Evolutionary conservation across 1,140 invertebrate genomes (phyloP), one percentile per base, ranked within the genome.

Genomic region (Triops cancriformis): DNA sequence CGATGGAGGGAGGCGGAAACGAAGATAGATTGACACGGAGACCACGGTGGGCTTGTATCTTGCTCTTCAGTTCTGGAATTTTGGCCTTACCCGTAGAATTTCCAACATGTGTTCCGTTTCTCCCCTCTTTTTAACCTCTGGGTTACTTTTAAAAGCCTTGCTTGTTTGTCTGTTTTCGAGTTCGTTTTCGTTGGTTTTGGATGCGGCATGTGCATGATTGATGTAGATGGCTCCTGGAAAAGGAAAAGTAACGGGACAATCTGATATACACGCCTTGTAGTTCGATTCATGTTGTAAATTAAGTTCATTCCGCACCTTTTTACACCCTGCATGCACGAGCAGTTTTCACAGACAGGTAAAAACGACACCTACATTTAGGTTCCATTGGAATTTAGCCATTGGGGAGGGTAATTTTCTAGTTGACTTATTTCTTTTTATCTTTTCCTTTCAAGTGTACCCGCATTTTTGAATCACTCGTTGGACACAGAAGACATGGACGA

Each of bases 401-500:
- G 10, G 51, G n/a, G n/a, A n/a, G n/a, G 18, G 6, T 64, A 23
- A 23, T 64, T 1, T 64, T 64, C n/a, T n/a, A n/a, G n/a, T n/a
- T 64, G 10, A 64, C 51, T 7, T 64, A 64, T 23, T 64, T 64
- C 5, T 64, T 64, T 23, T n/a, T 64, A n/a, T 64, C 10, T n/a
- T 64, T 18, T n/a, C 51, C 51, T 23, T 37, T 64, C 51, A 64
- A 64, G 51, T 64, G 51, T 64, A 23, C 51, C 51, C n/a, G 51
- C 51, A 23, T 64, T 64, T 64, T 64, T 64, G 23, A 64, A 64
- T 64, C 51, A 64, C 23, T 64, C 51, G 7, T n/a, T 64, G 51
- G 51, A 64, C 51, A 23, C 37, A 26, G 74, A 76, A 26, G 74
- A 76, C 5, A 43, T 45, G 27, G 37, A 76, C 74, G 37, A 45